Conservation (phyloP, 2,888 invertebrate genomes). For the Ophonus ardosiacus region DNA sequence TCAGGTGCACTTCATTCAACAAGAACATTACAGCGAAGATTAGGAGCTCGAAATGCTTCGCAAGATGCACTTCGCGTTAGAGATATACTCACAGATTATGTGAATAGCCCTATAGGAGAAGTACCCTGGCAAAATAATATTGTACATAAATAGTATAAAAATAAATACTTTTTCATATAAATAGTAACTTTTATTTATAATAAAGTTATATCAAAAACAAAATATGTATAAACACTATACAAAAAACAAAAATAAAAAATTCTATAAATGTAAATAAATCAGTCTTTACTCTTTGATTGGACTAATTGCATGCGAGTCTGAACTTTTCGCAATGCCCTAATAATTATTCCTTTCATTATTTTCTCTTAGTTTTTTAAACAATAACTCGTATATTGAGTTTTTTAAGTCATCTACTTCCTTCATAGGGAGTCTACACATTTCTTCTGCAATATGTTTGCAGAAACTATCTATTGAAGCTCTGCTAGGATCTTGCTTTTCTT, state of each 20-base stretch:
- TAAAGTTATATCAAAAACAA: background rate
- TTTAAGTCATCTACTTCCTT: background rate
- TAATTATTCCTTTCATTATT: background rate
- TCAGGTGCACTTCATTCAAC: background rate
- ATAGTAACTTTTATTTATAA: background rate
- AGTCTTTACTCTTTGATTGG: background rate
- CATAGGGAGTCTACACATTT: background rate
- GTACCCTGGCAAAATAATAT: constrained; percentile 1
- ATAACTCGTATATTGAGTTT: background rate
- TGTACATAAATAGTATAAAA: background rate
- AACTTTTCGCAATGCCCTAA: background rate
- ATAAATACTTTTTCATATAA: background rate
- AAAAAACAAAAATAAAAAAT: background rate
- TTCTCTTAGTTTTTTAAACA: background rate
- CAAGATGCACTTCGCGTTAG: background rate
- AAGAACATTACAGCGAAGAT: background rate
- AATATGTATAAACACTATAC: background rate
- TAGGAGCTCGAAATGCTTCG: constrained; percentile 8
- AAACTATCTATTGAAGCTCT: background rate
- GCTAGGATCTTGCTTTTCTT: background rate
- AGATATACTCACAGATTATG: background rate
- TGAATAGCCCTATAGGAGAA: background rate
- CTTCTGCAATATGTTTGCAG: background rate
- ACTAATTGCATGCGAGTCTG: background rate
- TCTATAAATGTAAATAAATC: background rate